These are phyloP conservation scores for Mizuhopecten yessoensis DNA, from an alignment of 1,140 invertebrate genomes.

Conservation along the genomic window DNA sequence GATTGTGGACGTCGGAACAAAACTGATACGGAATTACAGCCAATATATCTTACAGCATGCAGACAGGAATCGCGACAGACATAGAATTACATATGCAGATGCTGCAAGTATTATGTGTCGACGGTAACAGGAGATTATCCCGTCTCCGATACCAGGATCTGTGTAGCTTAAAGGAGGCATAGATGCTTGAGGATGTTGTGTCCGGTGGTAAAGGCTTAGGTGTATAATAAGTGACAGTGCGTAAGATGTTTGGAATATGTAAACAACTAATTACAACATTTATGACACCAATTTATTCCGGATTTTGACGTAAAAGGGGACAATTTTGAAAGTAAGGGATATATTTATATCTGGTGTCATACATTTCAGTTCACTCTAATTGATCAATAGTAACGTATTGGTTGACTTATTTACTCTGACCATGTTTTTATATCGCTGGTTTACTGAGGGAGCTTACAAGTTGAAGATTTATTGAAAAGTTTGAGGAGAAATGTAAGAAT, in stretches of 20 bases:
- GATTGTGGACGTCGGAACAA: too few species aligned
- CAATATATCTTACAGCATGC: background rate
- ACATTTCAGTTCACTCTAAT: too few species aligned
- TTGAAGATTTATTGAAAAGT: too few species aligned
- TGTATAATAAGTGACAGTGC: background rate
- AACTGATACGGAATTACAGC: background rate
- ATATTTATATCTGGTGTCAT: too few species aligned
- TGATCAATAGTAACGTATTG: too few species aligned
- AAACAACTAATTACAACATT: background rate
- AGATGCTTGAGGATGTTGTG: background rate
- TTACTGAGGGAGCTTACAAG: too few species aligned
- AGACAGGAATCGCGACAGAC: conserved; percentile 37
- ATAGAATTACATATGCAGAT: conserved; percentile 12
- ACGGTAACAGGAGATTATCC: background rate
- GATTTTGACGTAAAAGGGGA: too few species aligned
- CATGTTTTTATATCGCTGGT: too few species aligned
- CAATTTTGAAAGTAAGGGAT: too few species aligned
- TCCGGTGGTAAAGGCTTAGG: background rate
- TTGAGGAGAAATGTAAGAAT: too few species aligned
- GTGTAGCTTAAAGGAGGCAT: background rate
- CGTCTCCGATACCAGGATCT: background rate
- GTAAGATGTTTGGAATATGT: background rate
- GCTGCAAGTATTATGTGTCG: background rate
- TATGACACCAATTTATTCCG: too few species aligned
- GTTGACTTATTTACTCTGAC: too few species aligned